These are phyloP conservation scores for Neodiprion pinetum DNA, from an alignment of 1,140 invertebrate genomes.

Conservation along the genomic window DNA sequence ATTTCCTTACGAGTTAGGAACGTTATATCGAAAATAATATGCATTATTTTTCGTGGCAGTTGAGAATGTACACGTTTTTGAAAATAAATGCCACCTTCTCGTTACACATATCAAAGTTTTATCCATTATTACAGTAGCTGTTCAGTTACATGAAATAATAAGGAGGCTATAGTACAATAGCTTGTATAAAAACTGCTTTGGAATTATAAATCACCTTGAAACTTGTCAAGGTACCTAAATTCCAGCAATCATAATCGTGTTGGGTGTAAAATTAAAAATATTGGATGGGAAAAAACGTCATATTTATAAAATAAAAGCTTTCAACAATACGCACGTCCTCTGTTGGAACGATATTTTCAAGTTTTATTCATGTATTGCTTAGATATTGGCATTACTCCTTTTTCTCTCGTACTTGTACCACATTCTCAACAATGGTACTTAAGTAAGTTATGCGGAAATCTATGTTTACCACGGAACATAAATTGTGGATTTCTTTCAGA, in stretches of 20 bases:
- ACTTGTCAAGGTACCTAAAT: slow-evolving; percentile 10
- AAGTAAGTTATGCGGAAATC: not conserved
- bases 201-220: slow-evolving; percentile 11
- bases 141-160: slow-evolving; percentile 5
- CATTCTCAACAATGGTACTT: slow-evolving; percentile 5
- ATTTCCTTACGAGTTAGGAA: slow-evolving; percentile 53
- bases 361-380: slow-evolving; percentile 12
- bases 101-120: slow-evolving; percentile 14
- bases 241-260: not conserved
- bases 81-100: slow-evolving; percentile 36
- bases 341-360: not conserved
- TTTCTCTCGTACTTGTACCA: not conserved
- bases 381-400: slow-evolving; percentile 13
- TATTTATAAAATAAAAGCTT: not conserved
- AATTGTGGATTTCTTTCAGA: slow-evolving; percentile 1
- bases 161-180: not conserved
- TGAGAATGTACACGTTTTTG: slow-evolving; percentile 22
- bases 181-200: not conserved
- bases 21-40: slow-evolving; percentile 55
- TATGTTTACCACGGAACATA: not conserved
- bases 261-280: not conserved
- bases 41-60: slow-evolving; percentile 42
- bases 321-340: not conserved
- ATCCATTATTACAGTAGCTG: slow-evolving; percentile 5
- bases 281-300: not conserved